Evolutionary conservation across 2,888 invertebrate species (phyloP).

Genomic region (Diplazon laetatorius): DNA sequence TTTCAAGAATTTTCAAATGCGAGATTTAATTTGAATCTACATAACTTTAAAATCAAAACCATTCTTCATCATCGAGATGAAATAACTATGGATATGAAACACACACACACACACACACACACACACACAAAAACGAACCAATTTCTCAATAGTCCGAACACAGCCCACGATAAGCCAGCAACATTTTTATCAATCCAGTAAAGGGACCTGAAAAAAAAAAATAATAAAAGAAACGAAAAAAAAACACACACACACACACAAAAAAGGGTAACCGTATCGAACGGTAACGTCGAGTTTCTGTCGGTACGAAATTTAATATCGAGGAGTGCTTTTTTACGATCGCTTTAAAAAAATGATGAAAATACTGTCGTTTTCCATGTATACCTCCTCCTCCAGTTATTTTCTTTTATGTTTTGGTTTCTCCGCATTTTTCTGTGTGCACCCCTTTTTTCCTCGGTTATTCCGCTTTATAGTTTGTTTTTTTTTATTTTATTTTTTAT

Average conservation of each 20-base stretch:
- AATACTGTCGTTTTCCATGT: constrained; percentile 4
- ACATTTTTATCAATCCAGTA: neutral
- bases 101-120: too few relatives aligned
- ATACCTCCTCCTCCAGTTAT: constrained; percentile 24
- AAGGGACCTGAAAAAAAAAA: constrained; percentile 22
- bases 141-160: neutral
- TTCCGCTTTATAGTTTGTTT: constrained; percentile 12
- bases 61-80: neutral
- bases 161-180: neutral
- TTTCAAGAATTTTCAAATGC: too few relatives aligned
- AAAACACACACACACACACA: too few relatives aligned
- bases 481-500: constrained; percentile 40
- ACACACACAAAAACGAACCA: too few relatives aligned
- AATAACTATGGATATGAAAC: neutral
- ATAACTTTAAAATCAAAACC: neutral
- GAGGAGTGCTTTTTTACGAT: constrained; percentile 45
- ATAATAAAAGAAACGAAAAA: too few relatives aligned
- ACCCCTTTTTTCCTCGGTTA: neutral
- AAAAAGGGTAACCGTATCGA: neutral
- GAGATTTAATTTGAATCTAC: neutral
- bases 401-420: constrained; percentile 30
- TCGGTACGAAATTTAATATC: constrained; percentile 40
- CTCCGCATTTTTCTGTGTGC: constrained; percentile 10
- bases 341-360: constrained; percentile 24
- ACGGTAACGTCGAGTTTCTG: constrained; percentile 12